Conservation (phyloP, 1,140 invertebrate species). For the Bombus confusus region DNA sequence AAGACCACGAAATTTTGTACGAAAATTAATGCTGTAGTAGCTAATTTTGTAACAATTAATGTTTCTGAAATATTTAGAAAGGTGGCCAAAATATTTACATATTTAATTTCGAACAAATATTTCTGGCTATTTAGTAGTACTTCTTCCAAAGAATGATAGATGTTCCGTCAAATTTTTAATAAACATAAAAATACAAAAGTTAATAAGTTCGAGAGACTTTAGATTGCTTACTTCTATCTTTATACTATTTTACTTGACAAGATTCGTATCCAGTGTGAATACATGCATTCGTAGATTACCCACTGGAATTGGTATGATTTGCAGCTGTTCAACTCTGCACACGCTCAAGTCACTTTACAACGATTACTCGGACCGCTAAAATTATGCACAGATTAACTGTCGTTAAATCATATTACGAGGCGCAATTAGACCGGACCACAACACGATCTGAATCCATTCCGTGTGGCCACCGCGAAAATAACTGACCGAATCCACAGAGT, state of each 20-base stretch:
- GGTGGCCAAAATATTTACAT: too few relatives aligned
- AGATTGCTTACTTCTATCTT: neutral
- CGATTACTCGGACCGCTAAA: slow-evolving; percentile 17
- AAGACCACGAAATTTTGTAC: too few relatives aligned
- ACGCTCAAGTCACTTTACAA: slow-evolving; percentile 12
- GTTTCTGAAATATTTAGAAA: too few relatives aligned
- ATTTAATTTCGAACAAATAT: too few relatives aligned
- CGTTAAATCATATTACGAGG: slow-evolving; percentile 51
- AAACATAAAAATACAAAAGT: neutral
- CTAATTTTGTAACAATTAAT: too few relatives aligned
- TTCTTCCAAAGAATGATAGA: too few relatives aligned
- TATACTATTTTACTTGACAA: neutral
- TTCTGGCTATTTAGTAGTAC: too few relatives aligned
- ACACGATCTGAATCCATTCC: slow-evolving; percentile 58
- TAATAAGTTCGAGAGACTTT: neutral
- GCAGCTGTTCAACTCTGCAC: neutral
- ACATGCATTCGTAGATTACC: neutral
- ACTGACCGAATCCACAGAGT: slow-evolving; percentile 52
- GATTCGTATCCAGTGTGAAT: neutral
- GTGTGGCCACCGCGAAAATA: slow-evolving; percentile 56
- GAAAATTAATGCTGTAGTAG: too few relatives aligned
- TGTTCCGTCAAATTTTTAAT: too few relatives aligned
- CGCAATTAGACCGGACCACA: slow-evolving; percentile 47
- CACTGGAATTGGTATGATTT: neutral
- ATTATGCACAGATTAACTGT: slow-evolving; percentile 55